Conservation (phyloP, 2,797 vertebrate genomes). For the Poeciliopsis turneri region DNA sequence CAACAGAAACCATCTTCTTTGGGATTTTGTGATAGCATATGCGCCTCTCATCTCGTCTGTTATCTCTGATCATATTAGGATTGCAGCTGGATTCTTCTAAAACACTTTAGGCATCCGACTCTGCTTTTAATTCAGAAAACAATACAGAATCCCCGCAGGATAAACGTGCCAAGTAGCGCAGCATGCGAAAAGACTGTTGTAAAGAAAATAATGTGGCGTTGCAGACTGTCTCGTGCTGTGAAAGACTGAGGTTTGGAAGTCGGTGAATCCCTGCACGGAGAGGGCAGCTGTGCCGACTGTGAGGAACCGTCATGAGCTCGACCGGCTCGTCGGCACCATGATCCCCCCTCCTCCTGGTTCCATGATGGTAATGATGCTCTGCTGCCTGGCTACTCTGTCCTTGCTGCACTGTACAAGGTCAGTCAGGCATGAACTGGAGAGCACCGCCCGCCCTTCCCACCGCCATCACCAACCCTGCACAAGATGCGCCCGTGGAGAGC, state of each 20-base stretch:
- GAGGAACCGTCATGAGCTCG: not conserved
- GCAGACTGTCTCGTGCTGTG: not conserved
- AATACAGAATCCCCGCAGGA: not conserved
- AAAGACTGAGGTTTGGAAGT: not conserved
- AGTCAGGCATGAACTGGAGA: constrained; percentile 23
- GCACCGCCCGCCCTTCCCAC: not conserved
- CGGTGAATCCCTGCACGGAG: not conserved
- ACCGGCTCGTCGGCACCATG: not conserved
- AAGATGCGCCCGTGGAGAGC: not conserved
- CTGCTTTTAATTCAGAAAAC: not conserved
- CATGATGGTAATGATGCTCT: not conserved
- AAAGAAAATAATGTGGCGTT: not conserved
- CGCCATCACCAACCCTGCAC: not conserved
- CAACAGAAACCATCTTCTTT: not conserved
- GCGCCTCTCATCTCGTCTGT: no score
- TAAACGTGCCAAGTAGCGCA: not conserved
- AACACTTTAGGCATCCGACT: not conserved
- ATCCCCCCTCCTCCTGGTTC: not conserved
- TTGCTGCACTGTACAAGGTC: constrained; percentile 36
- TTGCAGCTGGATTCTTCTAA: not conserved
- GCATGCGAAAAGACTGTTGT: not conserved
- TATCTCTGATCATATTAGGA: not conserved
- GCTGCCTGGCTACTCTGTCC: constrained; percentile 17
- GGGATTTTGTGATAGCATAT: not conserved
- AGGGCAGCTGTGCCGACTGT: not conserved